phyloP scores from a whole-genome alignment of 2,888 invertebrate genomes.

The Ophraella communa region DNA sequence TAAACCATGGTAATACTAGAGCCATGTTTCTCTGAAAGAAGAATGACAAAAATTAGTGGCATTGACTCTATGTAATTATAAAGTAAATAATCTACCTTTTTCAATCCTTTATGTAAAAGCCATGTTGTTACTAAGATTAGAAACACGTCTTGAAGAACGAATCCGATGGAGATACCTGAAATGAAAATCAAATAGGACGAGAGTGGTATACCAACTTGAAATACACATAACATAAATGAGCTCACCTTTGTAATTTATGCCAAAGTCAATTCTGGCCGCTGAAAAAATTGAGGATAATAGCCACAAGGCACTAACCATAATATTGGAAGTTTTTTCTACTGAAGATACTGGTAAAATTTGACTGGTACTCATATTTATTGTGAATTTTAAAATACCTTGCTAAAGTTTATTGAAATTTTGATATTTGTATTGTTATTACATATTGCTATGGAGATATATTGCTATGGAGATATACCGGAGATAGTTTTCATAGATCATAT shows the following conservation, averaged over 20 bases:
- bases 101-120: constrained; percentile 50
- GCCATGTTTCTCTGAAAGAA: constrained; percentile 43
- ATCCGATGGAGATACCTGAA: constrained; percentile 50
- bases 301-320: constrained; percentile 48
- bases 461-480: no score
- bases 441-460: no score
- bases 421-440: background rate
- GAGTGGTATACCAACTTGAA: no score
- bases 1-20: constrained; percentile 53
- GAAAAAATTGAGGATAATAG: constrained; percentile 50
- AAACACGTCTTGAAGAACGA: constrained; percentile 50
- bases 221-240: no score
- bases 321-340: constrained; percentile 35
- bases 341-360: constrained; percentile 23
- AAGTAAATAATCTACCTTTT: no score
- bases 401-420: constrained; percentile 19
- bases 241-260: constrained; percentile 49
- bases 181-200: no score
- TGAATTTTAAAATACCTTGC: background rate
- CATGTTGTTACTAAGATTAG: constrained; percentile 48
- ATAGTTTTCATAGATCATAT: no score
- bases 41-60: no score
- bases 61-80: no score
- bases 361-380: constrained; percentile 9
- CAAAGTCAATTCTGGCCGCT: constrained; percentile 49